A percentile compares a stretch with the other conserved stretches of the same genome.
These are phyloP conservation scores for Scopus umbretta DNA, from an alignment of 2,113 vertebrate species.

Conservation along the genomic window DNA sequence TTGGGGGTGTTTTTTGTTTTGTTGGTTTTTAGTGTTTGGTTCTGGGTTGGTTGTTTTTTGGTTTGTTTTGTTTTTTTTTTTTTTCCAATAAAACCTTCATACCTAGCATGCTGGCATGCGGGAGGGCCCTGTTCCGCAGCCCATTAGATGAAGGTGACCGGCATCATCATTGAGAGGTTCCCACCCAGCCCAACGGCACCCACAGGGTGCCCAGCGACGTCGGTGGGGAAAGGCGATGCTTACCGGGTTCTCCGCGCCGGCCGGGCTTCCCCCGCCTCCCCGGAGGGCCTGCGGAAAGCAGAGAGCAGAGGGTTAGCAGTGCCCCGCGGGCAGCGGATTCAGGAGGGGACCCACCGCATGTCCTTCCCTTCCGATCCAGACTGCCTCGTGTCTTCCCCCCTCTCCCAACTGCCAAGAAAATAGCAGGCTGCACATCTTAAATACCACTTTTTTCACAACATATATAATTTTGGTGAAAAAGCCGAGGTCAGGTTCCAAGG, in stretches of 20 bases:
- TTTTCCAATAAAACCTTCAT: not conserved
- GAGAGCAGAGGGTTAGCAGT: slow-evolving; percentile 23
- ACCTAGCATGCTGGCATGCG: not conserved
- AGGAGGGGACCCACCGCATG: rapidly evolving
- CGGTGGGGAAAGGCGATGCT: not conserved
- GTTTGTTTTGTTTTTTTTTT: not conserved
- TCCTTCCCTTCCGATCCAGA: not conserved
- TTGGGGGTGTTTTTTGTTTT: too few species aligned
- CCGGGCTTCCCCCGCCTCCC: slow-evolving; percentile 91
- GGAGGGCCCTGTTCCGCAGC: not conserved
- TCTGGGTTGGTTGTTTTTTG: too few species aligned
- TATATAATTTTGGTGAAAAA: not conserved
- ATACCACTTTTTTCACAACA: rapidly evolving
- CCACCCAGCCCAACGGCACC: not conserved
- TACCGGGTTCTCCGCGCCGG: slow-evolving; percentile 87
- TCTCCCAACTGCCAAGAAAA: not conserved
- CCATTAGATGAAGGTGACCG: too few species aligned
- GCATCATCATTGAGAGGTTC: rapidly evolving
- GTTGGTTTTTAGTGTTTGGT: not conserved
- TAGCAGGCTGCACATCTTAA: rapidly evolving
- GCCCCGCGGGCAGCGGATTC: rapidly evolving
- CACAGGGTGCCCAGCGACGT: rapidly evolving
- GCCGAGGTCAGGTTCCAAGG: rapidly evolving
- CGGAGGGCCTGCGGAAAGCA: slow-evolving; percentile 81
- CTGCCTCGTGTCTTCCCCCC: rapidly evolving